Evolutionary conservation across 2,113 vertebrate genomes (phyloP), one percentile per base, ranked within the genome.

Genomic region (Ammospiza caudacuta): DNA sequence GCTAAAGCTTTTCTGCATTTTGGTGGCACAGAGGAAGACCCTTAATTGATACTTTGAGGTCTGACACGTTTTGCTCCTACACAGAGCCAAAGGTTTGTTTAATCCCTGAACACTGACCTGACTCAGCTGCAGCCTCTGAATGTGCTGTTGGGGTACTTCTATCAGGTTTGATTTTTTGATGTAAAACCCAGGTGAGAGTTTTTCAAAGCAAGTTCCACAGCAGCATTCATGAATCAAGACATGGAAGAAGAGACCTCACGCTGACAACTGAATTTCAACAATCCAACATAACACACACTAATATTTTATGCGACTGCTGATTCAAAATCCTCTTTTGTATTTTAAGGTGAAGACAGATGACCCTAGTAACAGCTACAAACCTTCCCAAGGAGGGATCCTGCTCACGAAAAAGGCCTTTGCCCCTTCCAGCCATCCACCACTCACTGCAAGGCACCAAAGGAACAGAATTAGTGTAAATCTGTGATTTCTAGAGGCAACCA

Each of bases 261-360:
- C 64, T 73, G 78, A 68, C 37, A 79, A n/a, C 37, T 31, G 54
- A 93, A 89, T 83, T 93, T 74, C 69, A 94, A 37, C 55, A 54
- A 84, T 55, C 78, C 73, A 57, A 33, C 24, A 16, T 9, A 41
- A 80, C 21, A 33, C 0, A 0, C 35, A 6, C 57, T 55, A 12
- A 12, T n/a, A n/a, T 58, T 81, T 94, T 85, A 90, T 59, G 72
- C 4, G 3, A 49, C 46, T 37, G 49, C 35, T 20, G 37, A 77
- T 47, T 70, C 73, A 57, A 33, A 20, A 82, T 62, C 46, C 33
- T 57, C 33, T 73, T 64, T 13, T 29, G 4, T 29, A 47, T 39
- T 77, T 92, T 52, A 44, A 87, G 31, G 37, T 75, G 55, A 79
- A 51, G 24, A 57, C 6, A 84, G 29, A 62, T 9, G 63, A 82